Base-by-base conservation (phyloP, 2,797 vertebrate genomes). In the Sus cebifrons region DNA sequence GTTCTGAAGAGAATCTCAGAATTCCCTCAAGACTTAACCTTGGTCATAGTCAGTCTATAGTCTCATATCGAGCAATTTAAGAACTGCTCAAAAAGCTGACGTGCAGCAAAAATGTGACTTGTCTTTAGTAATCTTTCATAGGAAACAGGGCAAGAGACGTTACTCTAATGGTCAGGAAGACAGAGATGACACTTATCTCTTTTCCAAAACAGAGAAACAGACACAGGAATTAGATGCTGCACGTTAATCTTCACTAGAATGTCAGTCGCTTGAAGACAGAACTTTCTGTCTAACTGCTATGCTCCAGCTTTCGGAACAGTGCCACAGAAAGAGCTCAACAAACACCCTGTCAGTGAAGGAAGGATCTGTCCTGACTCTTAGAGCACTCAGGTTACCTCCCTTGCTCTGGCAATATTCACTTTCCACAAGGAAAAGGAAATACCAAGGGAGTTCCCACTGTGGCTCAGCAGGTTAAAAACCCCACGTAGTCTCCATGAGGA, bases 391-490 rank as follows among this genome's bases (percentile, higher is more conserved):
- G 44, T 89, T 83, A 87, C 20, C 49, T 95, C 75, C 40, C 21
- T 89, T 49, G 54, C n/a, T 94, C 89, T 40, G 32, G 21, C 52
- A 88, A 83, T 74, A 60, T 40, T 88, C 73, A 83, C 74, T 68
- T 87, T 82, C 54, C 18, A 94, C 15, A 77, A 93, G 62, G 70
- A 79, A 94, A 93, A 95, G 20, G 40, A 91, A 92, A 18, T 60
- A 67, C 15, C 32, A 62, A 62, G 10, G 21, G 68, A 70, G 18
- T 49, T 49, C 44, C 44, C 44, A 10, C 6, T 49, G 44, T 49
- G 44, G 44, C 44, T 49, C 44, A 49, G 44, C 9, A 49, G 44
- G 44, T 49, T 49, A 49, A 49, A 49, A 49, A 49, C 44, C 44
- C 44, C 44, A 49, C 9, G 44, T 10, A 49, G 44, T 49, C 44